Conservation (phyloP, 1,140 invertebrate species). For the Drosophila parvula region DNA sequence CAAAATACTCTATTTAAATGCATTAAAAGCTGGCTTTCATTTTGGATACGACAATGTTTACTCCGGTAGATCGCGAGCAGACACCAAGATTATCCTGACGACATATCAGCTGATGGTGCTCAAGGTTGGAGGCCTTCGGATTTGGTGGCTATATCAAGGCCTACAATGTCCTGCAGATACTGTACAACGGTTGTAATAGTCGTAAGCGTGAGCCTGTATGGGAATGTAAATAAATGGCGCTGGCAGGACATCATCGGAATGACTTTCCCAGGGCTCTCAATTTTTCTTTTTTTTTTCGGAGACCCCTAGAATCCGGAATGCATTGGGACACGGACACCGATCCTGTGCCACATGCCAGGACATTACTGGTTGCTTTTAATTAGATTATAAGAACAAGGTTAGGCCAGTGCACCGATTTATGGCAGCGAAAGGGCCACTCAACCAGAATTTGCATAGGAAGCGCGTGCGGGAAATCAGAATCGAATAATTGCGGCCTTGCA, state of each 20-base stretch:
- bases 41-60: neutral
- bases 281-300: too few species aligned
- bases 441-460: slow-evolving; percentile 67
- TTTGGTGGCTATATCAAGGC: slow-evolving; percentile 89
- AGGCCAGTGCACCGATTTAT: slow-evolving; percentile 59
- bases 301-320: too few species aligned
- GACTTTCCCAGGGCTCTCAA: neutral
- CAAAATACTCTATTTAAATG: neutral
- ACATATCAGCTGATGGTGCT: slow-evolving; percentile 89
- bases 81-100: slow-evolving; percentile 87
- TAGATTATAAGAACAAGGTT: slow-evolving; percentile 51
- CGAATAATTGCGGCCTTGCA: slow-evolving; percentile 70
- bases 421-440: slow-evolving; percentile 65
- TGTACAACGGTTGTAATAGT: slow-evolving; percentile 31
- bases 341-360: slow-evolving; percentile 43
- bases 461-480: slow-evolving; percentile 63
- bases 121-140: slow-evolving; percentile 89
- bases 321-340: neutral
- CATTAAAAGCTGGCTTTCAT: neutral
- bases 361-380: slow-evolving; percentile 43
- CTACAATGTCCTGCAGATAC: slow-evolving; percentile 91
- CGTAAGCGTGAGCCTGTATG: slow-evolving; percentile 22
- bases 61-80: slow-evolving; percentile 18
- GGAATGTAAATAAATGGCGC: too few species aligned
- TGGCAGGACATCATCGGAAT: neutral